Conservation (phyloP, 2,113 vertebrate species). For the Labeo rohita region DNA sequence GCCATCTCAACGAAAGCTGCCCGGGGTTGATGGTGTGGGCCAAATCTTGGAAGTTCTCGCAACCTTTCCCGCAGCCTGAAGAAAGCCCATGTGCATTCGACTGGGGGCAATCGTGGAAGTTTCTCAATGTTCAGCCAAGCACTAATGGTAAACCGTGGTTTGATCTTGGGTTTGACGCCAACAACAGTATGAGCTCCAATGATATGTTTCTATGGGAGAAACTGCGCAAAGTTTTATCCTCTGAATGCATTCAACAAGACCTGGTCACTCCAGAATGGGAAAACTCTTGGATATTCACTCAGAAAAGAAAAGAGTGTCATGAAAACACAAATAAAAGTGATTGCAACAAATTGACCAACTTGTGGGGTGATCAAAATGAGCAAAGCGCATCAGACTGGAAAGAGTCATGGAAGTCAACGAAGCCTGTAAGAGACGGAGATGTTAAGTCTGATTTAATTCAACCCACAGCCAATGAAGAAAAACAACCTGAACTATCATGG, state of each 20-base stretch:
- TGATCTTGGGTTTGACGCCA: slow-evolving; percentile 48
- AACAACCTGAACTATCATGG: slow-evolving; percentile 43
- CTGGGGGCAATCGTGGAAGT: slow-evolving; percentile 69
- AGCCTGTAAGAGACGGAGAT: slow-evolving; percentile 40
- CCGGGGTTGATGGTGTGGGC: slow-evolving; percentile 62
- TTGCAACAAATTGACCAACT: slow-evolving; percentile 21
- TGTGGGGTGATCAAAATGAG: slow-evolving; percentile 49
- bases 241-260: slow-evolving; percentile 23
- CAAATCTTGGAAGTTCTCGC: slow-evolving; percentile 66
- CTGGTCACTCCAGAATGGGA: slow-evolving; percentile 58
- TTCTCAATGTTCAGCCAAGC: slow-evolving; percentile 59
- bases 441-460: neutral
- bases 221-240: slow-evolving; percentile 33
- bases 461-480: neutral
- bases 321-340: neutral
- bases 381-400: slow-evolving; percentile 62
- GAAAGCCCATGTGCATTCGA: slow-evolving; percentile 2
- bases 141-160: slow-evolving; percentile 56
- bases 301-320: slow-evolving; percentile 25
- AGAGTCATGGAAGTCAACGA: slow-evolving; percentile 64
- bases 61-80: slow-evolving; percentile 46
- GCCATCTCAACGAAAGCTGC: slow-evolving; percentile 57
- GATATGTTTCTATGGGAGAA: slow-evolving; percentile 55
- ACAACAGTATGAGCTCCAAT: neutral
- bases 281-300: slow-evolving; percentile 64